Evolutionary conservation across 2,888 invertebrate genomes (phyloP), one percentile per base, ranked within the genome.

Genomic region (Drosophila bunnanda): DNA sequence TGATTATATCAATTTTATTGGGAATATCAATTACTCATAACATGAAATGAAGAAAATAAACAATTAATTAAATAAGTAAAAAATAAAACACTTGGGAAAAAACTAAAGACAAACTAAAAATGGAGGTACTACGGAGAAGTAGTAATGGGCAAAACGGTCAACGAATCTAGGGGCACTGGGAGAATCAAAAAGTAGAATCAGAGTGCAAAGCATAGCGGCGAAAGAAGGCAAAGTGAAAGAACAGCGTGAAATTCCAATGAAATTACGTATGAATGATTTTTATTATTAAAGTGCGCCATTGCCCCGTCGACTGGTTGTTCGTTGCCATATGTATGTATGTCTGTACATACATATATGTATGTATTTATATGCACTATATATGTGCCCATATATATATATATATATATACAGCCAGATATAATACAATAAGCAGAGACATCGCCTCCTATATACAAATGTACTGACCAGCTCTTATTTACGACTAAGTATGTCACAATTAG

Each of bases 211-310:
- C 38, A 41, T 59, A 39, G 44, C 56, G 52, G 39, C 53, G 41
- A 58, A 75, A 41, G 62, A 52, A 58, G 44, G 17, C 53, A 55
- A 60, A 54, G 20, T 54, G 52, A 71, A 73, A 43, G 48, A 66
- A 59, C 50, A 62, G 59, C 62, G 52, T 64, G 56, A 55, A 41
- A 79, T 82, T 79, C 79, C 79, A 77, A 65, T 82, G 77, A 71
- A 79, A 79, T 79, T 79, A 77, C 80, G 79, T 80, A 80, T 80
- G 82, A 79, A 65, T 79, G 75, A 75, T 79, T 79, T 74, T 76
- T 67, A 55, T 67, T 67, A 65, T 61, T 80, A 71, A 78, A 78
- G 78, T 75, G 75, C 78, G 78, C 80, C 64, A 65, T 62, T 65
- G 65, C 65, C 36, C 12, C 53, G 50, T 30, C 59, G 41, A 46